Evolutionary conservation across 2,113 vertebrate genomes (phyloP).

Genomic region (Bos indicus): DNA sequence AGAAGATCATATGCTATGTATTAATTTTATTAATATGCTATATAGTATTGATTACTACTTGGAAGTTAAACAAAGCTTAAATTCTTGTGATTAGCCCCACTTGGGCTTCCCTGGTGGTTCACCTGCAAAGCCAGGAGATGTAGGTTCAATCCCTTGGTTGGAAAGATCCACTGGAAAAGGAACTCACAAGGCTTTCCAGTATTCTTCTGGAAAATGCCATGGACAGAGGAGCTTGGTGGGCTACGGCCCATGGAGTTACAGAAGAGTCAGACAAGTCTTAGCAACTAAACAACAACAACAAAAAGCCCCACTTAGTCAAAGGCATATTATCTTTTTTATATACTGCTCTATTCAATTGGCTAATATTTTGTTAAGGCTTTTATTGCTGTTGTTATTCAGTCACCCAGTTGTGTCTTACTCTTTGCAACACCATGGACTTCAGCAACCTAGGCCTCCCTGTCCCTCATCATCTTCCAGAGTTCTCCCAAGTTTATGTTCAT

Average conservation of each 20-base stretch:
- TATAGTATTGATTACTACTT: background rate
- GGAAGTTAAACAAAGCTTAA: background rate
- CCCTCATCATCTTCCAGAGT: background rate
- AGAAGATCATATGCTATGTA: background rate
- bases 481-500: background rate
- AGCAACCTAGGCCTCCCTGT: background rate
- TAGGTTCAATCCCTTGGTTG: background rate
- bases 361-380: background rate
- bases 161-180: background rate
- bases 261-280: background rate
- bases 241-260: background rate
- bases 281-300: background rate
- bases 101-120: background rate
- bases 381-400: background rate
- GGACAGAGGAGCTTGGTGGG: background rate
- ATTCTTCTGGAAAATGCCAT: background rate
- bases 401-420: background rate
- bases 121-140: background rate
- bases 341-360: background rate
- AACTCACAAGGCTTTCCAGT: fast-evolving
- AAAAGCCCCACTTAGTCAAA: background rate
- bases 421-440: background rate
- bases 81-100: background rate
- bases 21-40: background rate
- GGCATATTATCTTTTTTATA: background rate